phyloP scores from a whole-genome alignment of 1,140 invertebrate genomes.

The Orchestia grillus region DNA sequence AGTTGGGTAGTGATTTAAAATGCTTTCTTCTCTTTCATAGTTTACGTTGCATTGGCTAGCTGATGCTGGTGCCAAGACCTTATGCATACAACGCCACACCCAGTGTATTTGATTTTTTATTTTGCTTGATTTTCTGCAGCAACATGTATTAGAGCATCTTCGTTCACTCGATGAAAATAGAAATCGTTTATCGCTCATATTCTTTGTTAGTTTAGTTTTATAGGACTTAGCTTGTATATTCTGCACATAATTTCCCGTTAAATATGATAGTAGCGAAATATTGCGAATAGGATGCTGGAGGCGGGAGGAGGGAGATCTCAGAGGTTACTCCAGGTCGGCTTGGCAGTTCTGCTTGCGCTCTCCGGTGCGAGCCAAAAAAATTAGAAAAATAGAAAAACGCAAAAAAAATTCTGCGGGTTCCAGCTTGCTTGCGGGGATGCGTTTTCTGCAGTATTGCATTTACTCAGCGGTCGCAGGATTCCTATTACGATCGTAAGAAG shows the following conservation, averaged over 20 bases:
- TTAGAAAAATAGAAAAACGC: neutral
- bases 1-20: neutral
- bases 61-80: neutral
- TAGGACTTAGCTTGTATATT: neutral
- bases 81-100: neutral
- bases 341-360: conserved; percentile 22
- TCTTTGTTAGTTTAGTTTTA: neutral
- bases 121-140: neutral
- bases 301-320: neutral
- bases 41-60: neutral
- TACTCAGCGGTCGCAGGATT: neutral
- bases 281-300: neutral
- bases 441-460: neutral
- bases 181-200: neutral
- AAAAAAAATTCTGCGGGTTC: neutral
- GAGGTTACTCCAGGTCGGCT: conserved; percentile 49
- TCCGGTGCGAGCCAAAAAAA: neutral
- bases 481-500: neutral
- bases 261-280: neutral
- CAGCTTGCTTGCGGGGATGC: neutral
- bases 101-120: neutral
- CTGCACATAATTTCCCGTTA: neutral
- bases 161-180: neutral
- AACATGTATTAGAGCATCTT: neutral
- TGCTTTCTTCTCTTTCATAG: neutral